phyloP scores from a whole-genome alignment of 2,797 vertebrate species.

The Anomalospiza imberbis region DNA sequence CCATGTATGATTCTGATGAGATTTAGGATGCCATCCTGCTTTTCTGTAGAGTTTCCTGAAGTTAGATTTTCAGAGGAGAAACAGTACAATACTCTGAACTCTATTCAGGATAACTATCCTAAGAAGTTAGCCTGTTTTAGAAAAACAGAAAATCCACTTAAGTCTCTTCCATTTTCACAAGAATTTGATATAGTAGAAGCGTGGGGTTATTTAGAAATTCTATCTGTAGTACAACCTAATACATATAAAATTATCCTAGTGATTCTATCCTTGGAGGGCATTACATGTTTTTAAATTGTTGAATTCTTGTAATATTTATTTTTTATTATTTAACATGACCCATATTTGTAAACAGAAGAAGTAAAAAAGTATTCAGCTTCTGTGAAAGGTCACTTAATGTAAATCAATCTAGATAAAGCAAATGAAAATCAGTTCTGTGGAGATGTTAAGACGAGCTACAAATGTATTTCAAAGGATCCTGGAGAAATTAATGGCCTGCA shows the following conservation, averaged over 20 bases:
- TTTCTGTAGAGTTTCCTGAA: background rate
- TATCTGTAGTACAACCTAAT: background rate
- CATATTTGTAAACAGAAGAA: background rate
- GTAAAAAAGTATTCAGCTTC: background rate
- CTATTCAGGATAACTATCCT: background rate
- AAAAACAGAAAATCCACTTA: background rate
- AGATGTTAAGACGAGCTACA: conserved; percentile 9
- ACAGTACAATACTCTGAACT: background rate
- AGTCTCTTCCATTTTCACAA: background rate
- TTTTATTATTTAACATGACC: background rate
- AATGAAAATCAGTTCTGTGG: conserved; percentile 27
- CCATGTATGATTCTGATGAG: background rate
- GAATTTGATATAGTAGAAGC: background rate
- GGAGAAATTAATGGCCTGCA: conserved; percentile 41
- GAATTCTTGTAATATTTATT: background rate
- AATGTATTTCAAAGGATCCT: conserved; percentile 34
- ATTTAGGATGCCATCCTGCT: background rate
- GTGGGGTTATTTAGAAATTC: background rate
- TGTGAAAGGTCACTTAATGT: conserved; percentile 19
- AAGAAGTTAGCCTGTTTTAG: background rate
- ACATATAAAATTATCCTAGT: background rate
- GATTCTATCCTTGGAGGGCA: background rate
- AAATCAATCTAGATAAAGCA: background rate
- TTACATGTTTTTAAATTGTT: background rate
- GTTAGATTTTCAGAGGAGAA: background rate